Conservation (phyloP, 2,888 invertebrate species). For the Ophion costatus region DNA sequence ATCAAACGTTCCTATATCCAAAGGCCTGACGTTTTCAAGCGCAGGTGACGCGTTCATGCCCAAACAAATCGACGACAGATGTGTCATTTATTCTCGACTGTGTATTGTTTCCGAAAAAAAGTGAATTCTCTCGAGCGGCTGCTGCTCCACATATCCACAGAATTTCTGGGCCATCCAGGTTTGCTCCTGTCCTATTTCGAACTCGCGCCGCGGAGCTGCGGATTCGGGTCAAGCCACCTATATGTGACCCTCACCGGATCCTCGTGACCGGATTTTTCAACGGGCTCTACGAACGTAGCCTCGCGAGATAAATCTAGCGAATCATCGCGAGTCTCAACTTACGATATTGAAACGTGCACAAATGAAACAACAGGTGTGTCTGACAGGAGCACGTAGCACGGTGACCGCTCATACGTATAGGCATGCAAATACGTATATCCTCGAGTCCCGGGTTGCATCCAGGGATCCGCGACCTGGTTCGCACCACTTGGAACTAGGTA, state of each 20-base stretch:
- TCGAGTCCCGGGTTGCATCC: slow-evolving; percentile 33
- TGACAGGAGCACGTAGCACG: neutral
- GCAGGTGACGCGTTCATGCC: too few relatives aligned
- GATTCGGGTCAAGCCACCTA: slow-evolving; percentile 2
- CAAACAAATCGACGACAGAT: neutral
- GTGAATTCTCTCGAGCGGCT: neutral
- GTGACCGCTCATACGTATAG: neutral
- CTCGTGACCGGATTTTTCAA: slow-evolving; percentile 5
- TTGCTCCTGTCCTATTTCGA: slow-evolving; percentile 4
- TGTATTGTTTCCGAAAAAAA: neutral
- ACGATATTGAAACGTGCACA: neutral
- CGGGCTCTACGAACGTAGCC: neutral
- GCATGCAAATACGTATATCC: neutral
- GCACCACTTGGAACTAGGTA: slow-evolving; percentile 3
- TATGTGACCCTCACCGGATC: neutral
- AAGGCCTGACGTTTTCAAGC: too few relatives aligned
- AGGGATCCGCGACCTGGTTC: slow-evolving; percentile 39
- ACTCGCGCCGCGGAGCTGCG: neutral
- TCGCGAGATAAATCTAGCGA: neutral
- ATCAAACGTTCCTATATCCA: too few relatives aligned
- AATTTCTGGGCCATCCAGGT: slow-evolving; percentile 30
- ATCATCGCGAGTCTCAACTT: neutral
- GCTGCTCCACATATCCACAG: slow-evolving; percentile 9
- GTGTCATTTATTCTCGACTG: neutral
- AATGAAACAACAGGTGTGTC: neutral